Evolutionary conservation across 2,888 invertebrate species (phyloP).

Genomic region (Oscheius sp.): DNA sequence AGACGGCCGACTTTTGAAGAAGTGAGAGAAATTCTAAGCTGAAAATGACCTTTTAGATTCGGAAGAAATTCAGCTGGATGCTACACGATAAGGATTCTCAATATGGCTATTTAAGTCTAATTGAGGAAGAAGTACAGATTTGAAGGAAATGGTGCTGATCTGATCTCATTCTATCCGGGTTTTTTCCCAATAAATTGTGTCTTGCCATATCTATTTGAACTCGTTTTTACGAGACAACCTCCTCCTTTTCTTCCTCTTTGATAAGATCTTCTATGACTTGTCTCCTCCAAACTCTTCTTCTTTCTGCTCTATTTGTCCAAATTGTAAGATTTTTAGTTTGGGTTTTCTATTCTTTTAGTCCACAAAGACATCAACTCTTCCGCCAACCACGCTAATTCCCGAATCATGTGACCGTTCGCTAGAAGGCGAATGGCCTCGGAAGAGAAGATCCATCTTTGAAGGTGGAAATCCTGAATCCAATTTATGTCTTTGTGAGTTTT

Average conservation of each 20-base stretch:
- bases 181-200: not conserved
- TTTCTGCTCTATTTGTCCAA: not conserved
- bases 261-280: too few species aligned
- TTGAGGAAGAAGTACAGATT: too few species aligned
- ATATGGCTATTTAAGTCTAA: not conserved
- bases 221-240: not conserved
- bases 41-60: not conserved
- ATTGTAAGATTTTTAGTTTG: too few species aligned
- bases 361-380: too few species aligned
- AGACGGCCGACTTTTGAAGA: constrained; percentile 47
- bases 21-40: not conserved
- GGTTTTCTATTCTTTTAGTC: too few species aligned
- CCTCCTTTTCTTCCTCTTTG: not conserved
- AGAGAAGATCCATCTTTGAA: too few species aligned
- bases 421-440: too few species aligned
- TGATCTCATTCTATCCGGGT: not conserved
- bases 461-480: too few species aligned
- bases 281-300: not conserved
- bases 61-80: not conserved
- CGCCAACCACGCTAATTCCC: too few species aligned
- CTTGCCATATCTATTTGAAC: not conserved
- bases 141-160: not conserved
- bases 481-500: constrained; percentile 3
- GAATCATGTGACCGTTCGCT: too few species aligned
- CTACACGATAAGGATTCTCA: not conserved